Conservation (phyloP, 2,113 vertebrate genomes). For the Chloropsis cyanopogon region DNA sequence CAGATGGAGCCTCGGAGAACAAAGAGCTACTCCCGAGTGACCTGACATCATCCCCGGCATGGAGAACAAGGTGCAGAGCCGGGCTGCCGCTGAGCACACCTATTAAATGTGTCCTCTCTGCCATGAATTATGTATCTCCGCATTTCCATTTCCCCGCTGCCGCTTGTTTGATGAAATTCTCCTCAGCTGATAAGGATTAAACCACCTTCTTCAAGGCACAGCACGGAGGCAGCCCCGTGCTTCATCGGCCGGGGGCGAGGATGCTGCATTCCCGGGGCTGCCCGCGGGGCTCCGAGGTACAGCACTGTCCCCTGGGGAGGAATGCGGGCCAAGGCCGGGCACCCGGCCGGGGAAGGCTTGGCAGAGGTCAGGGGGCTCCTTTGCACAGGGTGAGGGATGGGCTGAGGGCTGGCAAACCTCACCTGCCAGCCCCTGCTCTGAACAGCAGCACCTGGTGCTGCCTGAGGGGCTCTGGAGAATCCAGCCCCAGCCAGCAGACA, state of each 20-base stretch:
- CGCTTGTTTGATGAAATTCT: background rate
- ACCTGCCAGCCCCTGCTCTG: background rate
- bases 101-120: background rate
- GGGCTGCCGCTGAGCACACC: background rate
- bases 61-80: background rate
- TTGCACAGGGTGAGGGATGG: fast-evolving
- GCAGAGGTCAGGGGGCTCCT: background rate
- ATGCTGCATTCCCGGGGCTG: background rate
- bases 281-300: background rate
- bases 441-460: background rate
- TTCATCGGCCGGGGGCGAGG: background rate
- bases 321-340: background rate
- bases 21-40: background rate
- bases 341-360: background rate
- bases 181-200: slow-evolving; percentile 11
- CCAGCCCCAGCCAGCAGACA: background rate
- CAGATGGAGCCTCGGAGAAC: background rate
- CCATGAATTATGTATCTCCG: slow-evolving; percentile 38
- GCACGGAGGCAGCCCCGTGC: background rate
- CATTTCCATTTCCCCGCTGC: background rate
- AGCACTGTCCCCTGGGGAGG: background rate
- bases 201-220: background rate
- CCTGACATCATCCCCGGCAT: background rate
- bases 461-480: background rate
- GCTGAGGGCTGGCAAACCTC: background rate